Evolutionary conservation across 2,113 vertebrate genomes (phyloP).

Genomic region (Zosterops borbonicus): DNA sequence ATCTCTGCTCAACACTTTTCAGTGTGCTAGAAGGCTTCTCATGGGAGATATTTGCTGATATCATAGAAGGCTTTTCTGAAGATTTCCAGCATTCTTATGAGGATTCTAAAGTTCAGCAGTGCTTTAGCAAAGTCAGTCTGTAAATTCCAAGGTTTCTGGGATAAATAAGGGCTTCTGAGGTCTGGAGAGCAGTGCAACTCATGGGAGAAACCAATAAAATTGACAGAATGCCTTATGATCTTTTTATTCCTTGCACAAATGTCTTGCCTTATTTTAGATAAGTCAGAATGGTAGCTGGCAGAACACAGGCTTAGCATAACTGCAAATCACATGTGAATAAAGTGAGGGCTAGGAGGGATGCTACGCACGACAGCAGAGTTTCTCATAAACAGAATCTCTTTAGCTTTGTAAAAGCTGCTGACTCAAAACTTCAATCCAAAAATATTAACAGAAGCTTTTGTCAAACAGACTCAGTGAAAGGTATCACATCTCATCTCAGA

Average conservation of each 20-base stretch:
- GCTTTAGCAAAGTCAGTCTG: conserved; percentile 62
- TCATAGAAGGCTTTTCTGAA: conserved; percentile 63
- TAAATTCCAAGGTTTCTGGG: conserved; percentile 64
- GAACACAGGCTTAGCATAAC: background rate
- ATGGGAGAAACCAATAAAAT: conserved; percentile 54
- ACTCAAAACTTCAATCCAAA: background rate
- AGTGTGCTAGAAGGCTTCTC: conserved; percentile 13
- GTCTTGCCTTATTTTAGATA: conserved; percentile 42
- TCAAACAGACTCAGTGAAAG: background rate
- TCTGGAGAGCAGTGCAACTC: conserved; percentile 41
- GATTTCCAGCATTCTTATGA: conserved; percentile 60
- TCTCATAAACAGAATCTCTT: background rate
- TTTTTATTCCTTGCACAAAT: conserved; percentile 64
- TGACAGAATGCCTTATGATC: conserved; percentile 56
- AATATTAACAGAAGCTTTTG: background rate
- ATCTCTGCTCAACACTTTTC: conserved; percentile 3
- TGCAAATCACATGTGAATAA: background rate
- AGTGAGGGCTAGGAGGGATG: background rate
- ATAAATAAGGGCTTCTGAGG: conserved; percentile 63
- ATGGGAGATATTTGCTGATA: conserved; percentile 61
- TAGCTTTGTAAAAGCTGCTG: background rate
- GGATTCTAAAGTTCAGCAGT: conserved; percentile 62
- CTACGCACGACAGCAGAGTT: background rate
- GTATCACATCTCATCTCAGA: background rate
- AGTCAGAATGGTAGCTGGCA: conserved; percentile 34